A percentile compares a stretch with the other conserved stretches of the same genome.
Evolutionary conservation across 2,113 vertebrate species (phyloP).

Genomic region (Galbula dea): DNA sequence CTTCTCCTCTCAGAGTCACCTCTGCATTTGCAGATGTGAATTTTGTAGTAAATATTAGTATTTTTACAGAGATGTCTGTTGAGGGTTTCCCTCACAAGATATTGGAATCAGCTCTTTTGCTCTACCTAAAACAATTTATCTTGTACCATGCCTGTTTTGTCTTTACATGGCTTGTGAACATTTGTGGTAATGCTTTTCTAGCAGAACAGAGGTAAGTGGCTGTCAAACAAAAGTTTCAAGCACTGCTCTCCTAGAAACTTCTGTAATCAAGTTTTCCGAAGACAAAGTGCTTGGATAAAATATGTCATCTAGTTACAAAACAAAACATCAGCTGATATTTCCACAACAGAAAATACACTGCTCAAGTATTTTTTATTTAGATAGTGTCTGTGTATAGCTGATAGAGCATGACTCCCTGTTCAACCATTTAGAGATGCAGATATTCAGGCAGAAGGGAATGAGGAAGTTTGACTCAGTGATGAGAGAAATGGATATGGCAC

Average conservation of each 20-base stretch:
- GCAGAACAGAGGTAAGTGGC: not conserved
- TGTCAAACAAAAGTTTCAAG: not conserved
- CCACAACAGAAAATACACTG: not conserved
- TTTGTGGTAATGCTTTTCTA: not conserved
- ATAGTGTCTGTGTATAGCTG: not conserved
- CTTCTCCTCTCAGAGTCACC: not conserved
- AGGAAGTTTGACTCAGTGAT: not conserved
- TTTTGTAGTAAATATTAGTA: not conserved
- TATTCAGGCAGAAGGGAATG: not conserved
- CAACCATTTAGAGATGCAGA: not conserved
- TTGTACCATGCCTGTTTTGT: not conserved
- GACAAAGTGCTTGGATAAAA: not conserved
- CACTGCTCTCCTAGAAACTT: not conserved
- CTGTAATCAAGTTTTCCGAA: not conserved
- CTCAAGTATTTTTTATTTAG: not conserved
- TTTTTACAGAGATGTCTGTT: not conserved
- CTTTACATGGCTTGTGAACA: not conserved
- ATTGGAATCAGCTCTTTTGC: not conserved
- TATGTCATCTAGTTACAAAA: not conserved
- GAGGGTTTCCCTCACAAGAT: not conserved
- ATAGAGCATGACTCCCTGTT: not conserved
- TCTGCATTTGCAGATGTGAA: not conserved
- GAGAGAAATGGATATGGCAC: not conserved
- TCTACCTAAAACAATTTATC: not conserved
- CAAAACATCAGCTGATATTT: not conserved